These are phyloP conservation scores for Tenthredo livida DNA, from an alignment of 2,888 invertebrate genomes.

Conservation along the genomic window DNA sequence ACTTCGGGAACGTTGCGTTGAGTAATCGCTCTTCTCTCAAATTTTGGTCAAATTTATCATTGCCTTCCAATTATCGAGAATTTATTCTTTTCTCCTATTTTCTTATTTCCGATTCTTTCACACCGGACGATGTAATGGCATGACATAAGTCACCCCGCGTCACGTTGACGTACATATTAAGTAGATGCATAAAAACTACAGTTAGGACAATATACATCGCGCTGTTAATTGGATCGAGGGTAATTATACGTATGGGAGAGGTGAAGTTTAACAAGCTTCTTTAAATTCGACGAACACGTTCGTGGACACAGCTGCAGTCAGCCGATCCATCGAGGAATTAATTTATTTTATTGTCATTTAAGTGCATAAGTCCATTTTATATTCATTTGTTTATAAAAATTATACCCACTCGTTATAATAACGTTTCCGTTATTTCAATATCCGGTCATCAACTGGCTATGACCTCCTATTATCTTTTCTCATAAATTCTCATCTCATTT, in stretches of 20 bases:
- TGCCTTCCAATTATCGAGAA: too few species aligned
- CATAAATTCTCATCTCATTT: too few species aligned
- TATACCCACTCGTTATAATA: not conserved
- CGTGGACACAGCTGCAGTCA: not conserved
- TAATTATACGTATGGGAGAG: conserved; percentile 38
- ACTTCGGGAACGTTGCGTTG: not conserved
- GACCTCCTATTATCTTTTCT: too few species aligned
- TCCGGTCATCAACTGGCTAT: too few species aligned
- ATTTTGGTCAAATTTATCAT: too few species aligned
- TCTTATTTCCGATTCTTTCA: not conserved
- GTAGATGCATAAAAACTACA: conserved; percentile 29
- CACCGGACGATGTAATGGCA: not conserved
- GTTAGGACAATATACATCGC: not conserved
- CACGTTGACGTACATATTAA: not conserved
- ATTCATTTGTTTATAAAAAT: not conserved
- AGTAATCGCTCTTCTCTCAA: too few species aligned
- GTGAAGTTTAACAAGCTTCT: conserved; percentile 30
- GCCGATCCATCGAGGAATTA: conserved; percentile 36
- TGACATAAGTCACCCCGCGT: not conserved
- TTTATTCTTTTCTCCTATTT: not conserved
- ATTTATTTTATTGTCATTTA: conserved; percentile 15
- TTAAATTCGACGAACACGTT: not conserved
- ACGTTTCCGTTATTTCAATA: too few species aligned
- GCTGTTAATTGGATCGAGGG: conserved; percentile 30
- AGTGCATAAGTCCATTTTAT: conserved; percentile 10